Evolutionary conservation across 30 jellyfish, hydroid and myxozoan species (phyloP), one percentile per base, ranked within the genome.

Genomic region (Pelagia noctiluca): DNA sequence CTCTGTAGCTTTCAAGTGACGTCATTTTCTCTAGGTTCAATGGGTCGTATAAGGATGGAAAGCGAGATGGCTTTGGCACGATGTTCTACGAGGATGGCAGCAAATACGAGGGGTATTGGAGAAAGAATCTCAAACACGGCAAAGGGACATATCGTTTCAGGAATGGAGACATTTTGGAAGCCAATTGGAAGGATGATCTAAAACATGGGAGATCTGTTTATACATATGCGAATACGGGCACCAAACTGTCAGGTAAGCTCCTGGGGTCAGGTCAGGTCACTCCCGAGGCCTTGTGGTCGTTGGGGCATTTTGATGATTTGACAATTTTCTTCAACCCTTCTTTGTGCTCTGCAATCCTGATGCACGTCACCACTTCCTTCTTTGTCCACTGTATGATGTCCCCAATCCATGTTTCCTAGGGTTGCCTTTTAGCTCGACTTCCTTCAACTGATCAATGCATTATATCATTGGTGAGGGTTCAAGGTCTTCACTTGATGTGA

Each of bases 81-180:
- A 83, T 83, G 96, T 24, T 61, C 7, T 90, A 79, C 63, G 94
- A 96, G n/a, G 94, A 90, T 63, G 96, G 96, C 12, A 65, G 89
- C 76, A 76, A 33, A 28, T 90, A 90, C 24, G 82, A 75, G 0
- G 97, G 97, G 8, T 32, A 71, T 2, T 90, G 88, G 88, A 77
- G 36, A 47, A 50, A 76, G 26, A 94, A 94, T 10, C 32, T 24
- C 35, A 78, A 71, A 35, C 46, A 75, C 32, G 97, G 97, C 18
- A n/a, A 19, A 35, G 97, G 97, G 3, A 60, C 61, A 29, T 90
- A 90, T 50, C 22, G 29, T 30, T 90, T 46, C 71, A 60, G 13
- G 13, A 77, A 84, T 68, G 97, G 91, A 35, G 94, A 88, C 38
- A 46, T 1, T 3, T 88, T 19, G 29, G 97, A 76, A 61, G 97